Conservation (phyloP, 2,888 invertebrate genomes). For the Bombylius discolor region DNA sequence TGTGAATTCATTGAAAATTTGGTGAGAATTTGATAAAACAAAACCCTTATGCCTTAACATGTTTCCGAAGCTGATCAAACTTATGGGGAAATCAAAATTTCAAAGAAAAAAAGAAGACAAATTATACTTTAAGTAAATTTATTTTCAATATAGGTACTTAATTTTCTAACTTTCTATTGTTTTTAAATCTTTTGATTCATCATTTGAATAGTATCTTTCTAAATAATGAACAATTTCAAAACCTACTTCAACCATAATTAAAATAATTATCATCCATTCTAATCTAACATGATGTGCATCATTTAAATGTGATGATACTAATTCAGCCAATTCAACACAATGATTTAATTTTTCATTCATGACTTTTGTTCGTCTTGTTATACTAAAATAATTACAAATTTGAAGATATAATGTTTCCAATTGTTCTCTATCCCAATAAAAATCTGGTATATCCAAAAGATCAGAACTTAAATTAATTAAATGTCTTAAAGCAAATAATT, state of each 20-base stretch:
- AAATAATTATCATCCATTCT: constrained; percentile 94
- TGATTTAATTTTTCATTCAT: constrained; percentile 92
- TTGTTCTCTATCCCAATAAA: constrained; percentile 94
- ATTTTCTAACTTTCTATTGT: no score
- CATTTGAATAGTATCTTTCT: constrained; percentile 41
- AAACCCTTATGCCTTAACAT: no score
- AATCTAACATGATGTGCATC: constrained; percentile 85
- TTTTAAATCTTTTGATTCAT: background rate
- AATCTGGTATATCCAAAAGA: constrained; percentile 87
- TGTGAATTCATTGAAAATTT: no score
- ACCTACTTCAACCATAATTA: constrained; percentile 89
- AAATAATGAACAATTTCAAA: constrained; percentile 70
- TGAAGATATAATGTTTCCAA: constrained; percentile 74
- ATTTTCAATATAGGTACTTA: no score
- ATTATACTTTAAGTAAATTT: no score
- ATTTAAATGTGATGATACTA: constrained; percentile 78
- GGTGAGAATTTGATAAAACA: no score
- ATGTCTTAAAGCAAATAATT: constrained; percentile 78
- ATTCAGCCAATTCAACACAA: constrained; percentile 82
- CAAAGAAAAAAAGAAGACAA: no score
- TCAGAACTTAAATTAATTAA: constrained; percentile 88
- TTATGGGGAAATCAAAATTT: no score
- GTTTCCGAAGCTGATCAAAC: no score
- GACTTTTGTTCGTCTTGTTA: constrained; percentile 77
- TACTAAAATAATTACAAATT: constrained; percentile 72